A percentile compares a stretch with the other conserved stretches of the same genome.
Conservation (phyloP, 2,797 vertebrate species). For the Percopsis omiscomaycus region DNA sequence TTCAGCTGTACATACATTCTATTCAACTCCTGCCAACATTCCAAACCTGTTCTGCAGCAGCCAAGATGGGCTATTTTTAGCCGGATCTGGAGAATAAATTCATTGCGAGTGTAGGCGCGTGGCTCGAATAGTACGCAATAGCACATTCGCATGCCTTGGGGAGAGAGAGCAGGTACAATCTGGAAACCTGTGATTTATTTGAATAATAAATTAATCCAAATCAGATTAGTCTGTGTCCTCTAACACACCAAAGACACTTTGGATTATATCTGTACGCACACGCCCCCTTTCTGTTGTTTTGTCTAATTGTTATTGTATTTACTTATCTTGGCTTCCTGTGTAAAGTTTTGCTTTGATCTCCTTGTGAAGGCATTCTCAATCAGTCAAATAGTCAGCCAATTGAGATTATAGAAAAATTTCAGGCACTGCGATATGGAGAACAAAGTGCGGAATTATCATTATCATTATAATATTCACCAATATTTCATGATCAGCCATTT, state of each 20-base stretch:
- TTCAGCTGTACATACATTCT: constrained; percentile 6
- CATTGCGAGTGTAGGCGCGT: constrained; percentile 12
- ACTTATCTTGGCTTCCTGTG: background rate
- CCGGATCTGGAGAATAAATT: constrained; percentile 9
- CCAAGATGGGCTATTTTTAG: constrained; percentile 17
- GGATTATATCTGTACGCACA: too few species aligned
- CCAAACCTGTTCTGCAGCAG: constrained; percentile 1
- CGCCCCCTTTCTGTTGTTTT: background rate
- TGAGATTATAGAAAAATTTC: background rate
- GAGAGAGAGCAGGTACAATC: background rate
- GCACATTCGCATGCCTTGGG: background rate
- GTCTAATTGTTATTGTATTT: background rate
- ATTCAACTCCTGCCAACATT: constrained; percentile 13
- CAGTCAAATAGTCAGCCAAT: background rate
- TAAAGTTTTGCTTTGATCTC: background rate
- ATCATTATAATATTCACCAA: too few species aligned
- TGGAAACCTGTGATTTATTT: background rate
- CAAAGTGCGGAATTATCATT: too few species aligned
- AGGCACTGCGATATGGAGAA: too few species aligned
- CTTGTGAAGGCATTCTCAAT: constrained; percentile 5
- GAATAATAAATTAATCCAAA: background rate
- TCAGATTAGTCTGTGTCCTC: background rate
- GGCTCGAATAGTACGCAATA: background rate
- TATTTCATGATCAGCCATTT: too few species aligned
- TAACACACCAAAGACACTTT: too few species aligned